Evolutionary conservation across 2,888 invertebrate species (phyloP).

Genomic region (Eudasyphora cyanicolor): DNA sequence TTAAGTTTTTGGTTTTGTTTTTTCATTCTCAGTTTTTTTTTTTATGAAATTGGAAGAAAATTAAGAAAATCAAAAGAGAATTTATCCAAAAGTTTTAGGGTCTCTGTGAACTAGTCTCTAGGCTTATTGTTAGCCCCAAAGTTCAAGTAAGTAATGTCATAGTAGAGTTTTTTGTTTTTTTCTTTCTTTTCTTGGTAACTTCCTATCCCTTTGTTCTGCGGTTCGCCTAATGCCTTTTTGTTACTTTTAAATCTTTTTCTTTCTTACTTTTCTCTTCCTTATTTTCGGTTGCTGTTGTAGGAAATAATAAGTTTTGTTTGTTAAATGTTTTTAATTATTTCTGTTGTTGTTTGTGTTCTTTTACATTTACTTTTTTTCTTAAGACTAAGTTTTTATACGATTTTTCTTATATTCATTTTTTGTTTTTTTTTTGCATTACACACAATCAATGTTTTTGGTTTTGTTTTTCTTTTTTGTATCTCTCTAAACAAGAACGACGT

Average conservation of each 20-base stretch:
- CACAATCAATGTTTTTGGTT: conserved; percentile 71
- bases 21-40: neutral
- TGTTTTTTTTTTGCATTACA: conserved; percentile 63
- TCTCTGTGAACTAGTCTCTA: too few relatives aligned
- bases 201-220: conserved; percentile 73
- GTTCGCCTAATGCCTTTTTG: too few relatives aligned
- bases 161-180: conserved; percentile 40
- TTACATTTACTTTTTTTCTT: conserved; percentile 61
- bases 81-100: neutral
- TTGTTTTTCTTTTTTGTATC: conserved; percentile 49
- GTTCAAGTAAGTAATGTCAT: conserved; percentile 13
- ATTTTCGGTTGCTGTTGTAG: conserved; percentile 58
- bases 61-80: neutral
- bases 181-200: conserved; percentile 67
- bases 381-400: conserved; percentile 65
- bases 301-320: conserved; percentile 52
- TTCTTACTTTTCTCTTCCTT: conserved; percentile 59
- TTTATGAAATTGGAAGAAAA: neutral
- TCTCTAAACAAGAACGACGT: conserved; percentile 77
- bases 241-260: conserved; percentile 72
- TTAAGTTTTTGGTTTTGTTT: neutral
- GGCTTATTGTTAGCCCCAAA: too few relatives aligned
- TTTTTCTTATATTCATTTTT: conserved; percentile 67
- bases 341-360: conserved; percentile 54
- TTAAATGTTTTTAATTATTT: conserved; percentile 33